phyloP scores from a whole-genome alignment of 1,140 invertebrate genomes.

The Diploscapter pachys region DNA sequence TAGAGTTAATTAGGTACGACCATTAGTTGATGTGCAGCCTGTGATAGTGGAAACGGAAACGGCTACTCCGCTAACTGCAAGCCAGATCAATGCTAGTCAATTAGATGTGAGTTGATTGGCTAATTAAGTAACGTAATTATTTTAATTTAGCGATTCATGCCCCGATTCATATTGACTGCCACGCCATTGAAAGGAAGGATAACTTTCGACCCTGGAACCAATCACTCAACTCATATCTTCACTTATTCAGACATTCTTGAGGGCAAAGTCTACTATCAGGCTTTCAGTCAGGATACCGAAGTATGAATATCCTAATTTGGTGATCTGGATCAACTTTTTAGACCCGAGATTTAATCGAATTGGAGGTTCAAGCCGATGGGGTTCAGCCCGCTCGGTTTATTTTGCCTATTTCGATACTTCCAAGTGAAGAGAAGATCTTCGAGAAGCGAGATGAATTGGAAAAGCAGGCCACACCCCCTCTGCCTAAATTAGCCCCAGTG shows the following conservation, averaged over 20 bases:
- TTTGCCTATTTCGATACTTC: slow-evolving; percentile 26
- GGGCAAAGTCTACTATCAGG: slow-evolving; percentile 28
- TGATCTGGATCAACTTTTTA: not conserved
- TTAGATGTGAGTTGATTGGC: slow-evolving; percentile 6
- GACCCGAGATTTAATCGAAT: slow-evolving; percentile 27
- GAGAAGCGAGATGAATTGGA: not conserved
- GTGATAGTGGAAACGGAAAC: slow-evolving; percentile 45
- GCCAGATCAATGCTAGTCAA: slow-evolving; percentile 45
- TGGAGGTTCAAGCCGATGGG: slow-evolving; percentile 25
- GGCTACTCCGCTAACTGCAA: slow-evolving; percentile 43
- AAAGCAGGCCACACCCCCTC: not conserved
- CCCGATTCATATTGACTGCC: slow-evolving; percentile 48
- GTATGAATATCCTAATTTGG: slow-evolving; percentile 8
- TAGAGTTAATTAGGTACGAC: not conserved
- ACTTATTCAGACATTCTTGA: slow-evolving; percentile 47
- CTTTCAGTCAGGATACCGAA: slow-evolving; percentile 18
- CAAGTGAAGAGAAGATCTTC: slow-evolving; percentile 3
- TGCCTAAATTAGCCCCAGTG: slow-evolving; percentile 3
- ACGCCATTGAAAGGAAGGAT: slow-evolving; percentile 41
- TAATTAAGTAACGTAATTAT: slow-evolving; percentile 19
- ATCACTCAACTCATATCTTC: slow-evolving; percentile 51
- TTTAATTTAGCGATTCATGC: slow-evolving; percentile 43
- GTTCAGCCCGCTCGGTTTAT: slow-evolving; percentile 33
- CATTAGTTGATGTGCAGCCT: slow-evolving; percentile 36
- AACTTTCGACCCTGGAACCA: slow-evolving; percentile 34